A percentile compares a stretch with the other conserved stretches of the same genome.
These are phyloP conservation scores for Serripes groenlandicus DNA, from an alignment of 2,888 invertebrate genomes.

Conservation along the genomic window DNA sequence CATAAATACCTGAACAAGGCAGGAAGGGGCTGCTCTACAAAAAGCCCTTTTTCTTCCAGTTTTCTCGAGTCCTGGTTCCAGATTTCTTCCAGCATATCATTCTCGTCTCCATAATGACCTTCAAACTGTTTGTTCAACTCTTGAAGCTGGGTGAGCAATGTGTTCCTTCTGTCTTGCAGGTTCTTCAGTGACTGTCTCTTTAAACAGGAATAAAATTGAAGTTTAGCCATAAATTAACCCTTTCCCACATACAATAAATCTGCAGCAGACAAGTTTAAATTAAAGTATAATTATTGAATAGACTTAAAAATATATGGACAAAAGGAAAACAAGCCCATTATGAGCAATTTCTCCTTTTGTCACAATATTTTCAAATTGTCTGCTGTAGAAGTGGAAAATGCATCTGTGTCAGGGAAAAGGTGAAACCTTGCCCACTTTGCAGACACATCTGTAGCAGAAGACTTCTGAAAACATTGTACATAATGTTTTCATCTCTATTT, in stretches of 20 bases:
- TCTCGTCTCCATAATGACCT: slow-evolving; percentile 7
- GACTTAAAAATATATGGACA: not conserved
- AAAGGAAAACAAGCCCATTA: not conserved
- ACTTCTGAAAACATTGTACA: no score
- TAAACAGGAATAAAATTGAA: not conserved
- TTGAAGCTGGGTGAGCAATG: slow-evolving; percentile 62
- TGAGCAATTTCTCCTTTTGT: not conserved
- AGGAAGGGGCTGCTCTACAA: slow-evolving; percentile 5
- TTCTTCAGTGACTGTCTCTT: slow-evolving; percentile 61
- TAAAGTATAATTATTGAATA: not conserved
- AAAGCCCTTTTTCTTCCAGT: slow-evolving; percentile 1
- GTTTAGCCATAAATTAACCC: not conserved
- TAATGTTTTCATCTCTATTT: no score
- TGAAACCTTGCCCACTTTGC: no score
- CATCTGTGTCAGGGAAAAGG: no score
- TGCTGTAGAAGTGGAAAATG: not conserved
- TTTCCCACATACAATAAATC: not conserved
- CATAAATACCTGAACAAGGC: slow-evolving; percentile 7
- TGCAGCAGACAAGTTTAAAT: not conserved
- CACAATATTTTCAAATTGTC: not conserved
- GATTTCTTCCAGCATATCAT: slow-evolving; percentile 16
- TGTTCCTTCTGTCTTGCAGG: slow-evolving; percentile 58
- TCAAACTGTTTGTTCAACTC: slow-evolving; percentile 41
- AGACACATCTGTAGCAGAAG: no score
- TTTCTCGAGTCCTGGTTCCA: slow-evolving; percentile 24